Percentiles rank a stretch among this genome's conserved stretches.
These are phyloP conservation scores for Limanda limanda DNA, from an alignment of 2,113 vertebrate species.

Conservation along the genomic window DNA sequence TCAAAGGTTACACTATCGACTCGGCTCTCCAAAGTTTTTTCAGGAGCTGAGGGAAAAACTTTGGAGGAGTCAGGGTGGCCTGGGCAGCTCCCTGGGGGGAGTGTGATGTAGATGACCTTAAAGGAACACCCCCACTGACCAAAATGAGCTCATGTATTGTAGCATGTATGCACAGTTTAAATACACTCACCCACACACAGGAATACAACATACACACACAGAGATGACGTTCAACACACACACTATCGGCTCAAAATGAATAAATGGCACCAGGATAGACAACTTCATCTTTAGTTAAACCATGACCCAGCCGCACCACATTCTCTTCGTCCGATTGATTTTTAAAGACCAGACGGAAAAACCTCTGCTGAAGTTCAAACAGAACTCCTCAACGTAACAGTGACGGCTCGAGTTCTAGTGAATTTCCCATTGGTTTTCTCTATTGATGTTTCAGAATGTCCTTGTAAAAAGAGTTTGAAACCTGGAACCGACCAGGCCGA, in stretches of 20 bases:
- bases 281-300: background rate
- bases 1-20: conserved; percentile 76
- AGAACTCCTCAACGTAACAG: too few species aligned
- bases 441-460: too few species aligned
- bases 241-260: background rate
- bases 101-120: conserved; percentile 26
- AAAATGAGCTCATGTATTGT: background rate
- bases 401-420: too few species aligned
- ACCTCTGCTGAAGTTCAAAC: too few species aligned
- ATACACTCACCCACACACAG: background rate
- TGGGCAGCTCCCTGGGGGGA: conserved; percentile 34
- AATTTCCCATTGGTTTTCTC: too few species aligned
- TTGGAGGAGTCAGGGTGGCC: conserved; percentile 7
- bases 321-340: background rate
- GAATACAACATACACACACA: conserved; percentile 7
- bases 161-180: too few species aligned
- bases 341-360: background rate
- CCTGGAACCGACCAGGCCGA: too few species aligned
- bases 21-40: conserved; percentile 35
- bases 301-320: background rate
- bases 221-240: background rate
- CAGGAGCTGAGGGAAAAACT: conserved; percentile 35
- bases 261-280: background rate
- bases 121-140: conserved; percentile 9
- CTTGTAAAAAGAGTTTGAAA: too few species aligned